These are phyloP conservation scores for Mylabris sibirica DNA, from an alignment of 2,888 invertebrate species.

Conservation along the genomic window DNA sequence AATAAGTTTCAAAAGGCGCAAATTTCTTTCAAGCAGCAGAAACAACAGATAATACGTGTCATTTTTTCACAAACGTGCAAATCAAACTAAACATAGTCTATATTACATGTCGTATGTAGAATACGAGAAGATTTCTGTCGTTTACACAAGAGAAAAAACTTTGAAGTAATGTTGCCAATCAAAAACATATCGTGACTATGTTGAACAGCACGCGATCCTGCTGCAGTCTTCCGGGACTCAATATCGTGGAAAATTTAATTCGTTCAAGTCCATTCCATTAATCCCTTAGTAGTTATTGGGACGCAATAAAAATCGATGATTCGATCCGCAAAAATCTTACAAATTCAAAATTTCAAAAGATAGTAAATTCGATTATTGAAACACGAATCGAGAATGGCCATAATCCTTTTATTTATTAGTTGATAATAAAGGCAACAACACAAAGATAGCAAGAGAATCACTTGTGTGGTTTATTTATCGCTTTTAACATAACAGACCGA, in stretches of 20 bases:
- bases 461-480: neutral
- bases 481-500: neutral
- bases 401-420: too few relatives aligned
- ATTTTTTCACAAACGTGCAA: too few relatives aligned
- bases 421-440: too few relatives aligned
- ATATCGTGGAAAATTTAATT: conserved; percentile 32
- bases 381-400: too few relatives aligned
- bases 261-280: conserved; percentile 26
- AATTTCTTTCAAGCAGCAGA: neutral
- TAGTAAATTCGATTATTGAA: too few relatives aligned
- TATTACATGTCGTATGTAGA: too few relatives aligned
- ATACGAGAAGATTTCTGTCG: conserved; percentile 18
- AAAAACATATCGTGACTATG: conserved; percentile 31
- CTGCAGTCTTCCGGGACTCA: conserved; percentile 26
- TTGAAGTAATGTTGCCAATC: conserved; percentile 32
- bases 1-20: neutral
- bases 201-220: conserved; percentile 25
- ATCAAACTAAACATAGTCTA: conserved; percentile 18
- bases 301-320: neutral
- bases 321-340: neutral
- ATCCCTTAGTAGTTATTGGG: conserved; percentile 14
- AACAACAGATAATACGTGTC: neutral
- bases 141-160: conserved; percentile 24
- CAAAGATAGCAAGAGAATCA: too few relatives aligned
- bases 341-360: too few relatives aligned